Evolutionary conservation across 2,113 vertebrate genomes (phyloP).

Genomic region (Callorhinus ursinus): DNA sequence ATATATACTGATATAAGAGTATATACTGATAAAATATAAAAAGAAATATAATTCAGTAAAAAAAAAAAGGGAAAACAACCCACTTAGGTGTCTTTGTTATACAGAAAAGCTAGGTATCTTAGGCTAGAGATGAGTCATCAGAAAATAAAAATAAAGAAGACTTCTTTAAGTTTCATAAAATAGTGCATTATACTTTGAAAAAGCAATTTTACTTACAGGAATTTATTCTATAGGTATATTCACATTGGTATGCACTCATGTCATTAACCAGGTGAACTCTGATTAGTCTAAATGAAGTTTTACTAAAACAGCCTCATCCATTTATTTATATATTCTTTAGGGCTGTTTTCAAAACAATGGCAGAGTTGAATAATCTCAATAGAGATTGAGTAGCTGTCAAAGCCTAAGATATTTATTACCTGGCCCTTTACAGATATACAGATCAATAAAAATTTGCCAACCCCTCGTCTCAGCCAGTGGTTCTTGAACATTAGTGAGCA

Average conservation of each 20-base stretch:
- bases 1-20: neutral
- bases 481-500: neutral
- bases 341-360: neutral
- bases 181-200: neutral
- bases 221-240: neutral
- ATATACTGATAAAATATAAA: neutral
- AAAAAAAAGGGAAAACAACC: neutral
- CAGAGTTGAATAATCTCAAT: neutral
- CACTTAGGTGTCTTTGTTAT: neutral
- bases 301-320: neutral
- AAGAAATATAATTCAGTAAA: neutral
- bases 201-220: neutral
- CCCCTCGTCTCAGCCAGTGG: neutral
- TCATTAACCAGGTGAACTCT: neutral
- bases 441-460: neutral
- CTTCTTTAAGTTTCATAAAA: neutral
- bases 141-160: slow-evolving; percentile 19
- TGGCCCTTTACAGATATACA: neutral
- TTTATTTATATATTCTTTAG: neutral
- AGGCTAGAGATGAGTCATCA: neutral
- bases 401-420: neutral
- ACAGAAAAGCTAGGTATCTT: neutral
- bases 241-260: neutral
- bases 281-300: neutral
- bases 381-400: neutral